Base-by-base conservation (phyloP, 2,113 vertebrate species). In the Hemiscyllium ocellatum region DNA sequence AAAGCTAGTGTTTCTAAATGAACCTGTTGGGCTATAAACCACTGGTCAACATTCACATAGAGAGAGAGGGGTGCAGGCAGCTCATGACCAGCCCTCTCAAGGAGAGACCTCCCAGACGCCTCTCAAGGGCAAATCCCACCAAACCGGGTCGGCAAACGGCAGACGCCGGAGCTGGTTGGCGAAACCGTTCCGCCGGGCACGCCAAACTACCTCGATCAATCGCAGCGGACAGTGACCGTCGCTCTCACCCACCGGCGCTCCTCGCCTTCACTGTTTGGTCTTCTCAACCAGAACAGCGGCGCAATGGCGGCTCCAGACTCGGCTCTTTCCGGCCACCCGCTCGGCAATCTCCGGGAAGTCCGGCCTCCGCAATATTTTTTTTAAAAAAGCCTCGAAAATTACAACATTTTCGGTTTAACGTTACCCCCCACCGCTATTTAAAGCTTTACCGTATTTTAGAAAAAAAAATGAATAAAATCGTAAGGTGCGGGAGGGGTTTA, bases 291-390 rank as follows among this genome's bases (percentile, higher is more conserved):
- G n/a, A 69, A 42, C 47, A 61, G 96, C 85, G 37, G 1, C 47
- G 42, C 96, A 96, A 96, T 96, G 93, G 93, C 93, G 93, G 37
- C 68, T 68, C 65, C 42, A n/a, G 91, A n/a, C 65, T 70, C 68
- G 68, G 93, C 90, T 93, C 56, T 10, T 8, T 61, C 56, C 56
- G 56, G 8, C 56, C 56, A 61, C 56, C 56, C 4, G 3, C n/a
- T 50, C 42, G 17, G 37, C 17, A 47, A n/a, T 47, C 33, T 69
- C 66, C 65, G 91, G 91, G 56, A 56, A 2, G 8, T 12, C 86
- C 12, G 66, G 2, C 66, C 17, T 68, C 20, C 0, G 3, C 15
- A 17, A 20, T 47, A 1, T 47, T n/a, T n/a, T 47, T 47, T 47
- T n/a, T n/a, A n/a, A 68, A 68, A 68, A 19, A 68, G 8, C 66